Percentiles rank a stretch among this genome's conserved stretches.
phyloP scores from a whole-genome alignment of 2,113 vertebrate species.

The Nyctibius bracteatus region DNA sequence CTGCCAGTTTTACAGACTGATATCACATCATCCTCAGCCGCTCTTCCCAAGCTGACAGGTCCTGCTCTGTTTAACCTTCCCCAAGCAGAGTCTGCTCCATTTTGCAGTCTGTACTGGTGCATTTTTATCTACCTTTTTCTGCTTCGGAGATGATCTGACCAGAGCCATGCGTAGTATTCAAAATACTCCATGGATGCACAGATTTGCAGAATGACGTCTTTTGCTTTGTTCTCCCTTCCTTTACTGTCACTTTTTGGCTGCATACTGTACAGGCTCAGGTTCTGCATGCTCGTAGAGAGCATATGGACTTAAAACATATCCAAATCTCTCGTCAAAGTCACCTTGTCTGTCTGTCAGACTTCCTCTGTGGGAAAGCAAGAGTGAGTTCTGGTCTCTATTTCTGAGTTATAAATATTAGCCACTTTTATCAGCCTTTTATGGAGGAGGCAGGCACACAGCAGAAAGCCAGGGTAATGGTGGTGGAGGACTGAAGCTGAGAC shows the following conservation, averaged over 20 bases:
- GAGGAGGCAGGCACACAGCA: background rate
- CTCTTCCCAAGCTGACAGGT: background rate
- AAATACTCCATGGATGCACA: background rate
- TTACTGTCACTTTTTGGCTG: background rate
- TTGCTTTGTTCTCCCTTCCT: background rate
- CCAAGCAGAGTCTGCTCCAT: background rate
- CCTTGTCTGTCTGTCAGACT: background rate
- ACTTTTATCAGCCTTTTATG: background rate
- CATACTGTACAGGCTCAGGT: background rate
- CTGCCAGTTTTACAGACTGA: background rate
- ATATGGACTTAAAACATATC: background rate
- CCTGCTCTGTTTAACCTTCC: background rate
- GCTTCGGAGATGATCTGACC: background rate
- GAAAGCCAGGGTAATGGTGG: background rate
- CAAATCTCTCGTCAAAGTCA: background rate
- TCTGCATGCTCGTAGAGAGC: background rate
- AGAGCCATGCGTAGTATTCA: background rate
- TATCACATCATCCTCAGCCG: background rate
- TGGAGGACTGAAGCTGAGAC: background rate
- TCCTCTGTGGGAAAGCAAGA: background rate
- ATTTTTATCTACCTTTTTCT: background rate
- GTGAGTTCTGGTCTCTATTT: background rate
- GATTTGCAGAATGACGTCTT: background rate
- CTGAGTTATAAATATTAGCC: background rate
- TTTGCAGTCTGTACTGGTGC: background rate